Evolutionary conservation across 2,113 vertebrate species (phyloP).

Genomic region (Nycticryphes semicollaris): DNA sequence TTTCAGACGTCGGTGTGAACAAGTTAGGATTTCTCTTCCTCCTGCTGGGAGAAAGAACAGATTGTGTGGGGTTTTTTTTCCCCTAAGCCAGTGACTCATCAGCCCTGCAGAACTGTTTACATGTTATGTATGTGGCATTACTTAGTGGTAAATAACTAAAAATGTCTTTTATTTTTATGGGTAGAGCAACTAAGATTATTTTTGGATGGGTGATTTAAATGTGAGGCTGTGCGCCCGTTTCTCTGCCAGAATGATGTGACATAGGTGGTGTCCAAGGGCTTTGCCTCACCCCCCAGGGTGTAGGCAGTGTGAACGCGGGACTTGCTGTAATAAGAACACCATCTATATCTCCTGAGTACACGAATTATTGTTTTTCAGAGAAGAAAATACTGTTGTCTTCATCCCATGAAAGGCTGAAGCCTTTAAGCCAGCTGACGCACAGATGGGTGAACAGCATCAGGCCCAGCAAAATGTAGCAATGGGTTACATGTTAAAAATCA

Average conservation of each 20-base stretch:
- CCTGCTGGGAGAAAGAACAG: background rate
- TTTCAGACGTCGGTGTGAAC: background rate
- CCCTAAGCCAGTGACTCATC: background rate
- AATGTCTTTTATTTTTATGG: conserved; percentile 4
- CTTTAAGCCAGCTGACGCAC: background rate
- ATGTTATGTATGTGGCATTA: background rate
- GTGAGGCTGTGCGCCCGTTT: background rate
- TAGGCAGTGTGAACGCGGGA: conserved; percentile 34
- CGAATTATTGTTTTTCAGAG: background rate
- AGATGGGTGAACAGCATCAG: background rate
- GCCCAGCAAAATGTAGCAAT: background rate
- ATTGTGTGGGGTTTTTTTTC: background rate
- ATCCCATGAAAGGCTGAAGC: background rate
- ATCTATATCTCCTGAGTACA: background rate
- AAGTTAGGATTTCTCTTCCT: background rate
- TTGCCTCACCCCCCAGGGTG: conserved; percentile 22
- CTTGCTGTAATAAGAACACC: background rate
- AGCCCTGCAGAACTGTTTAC: background rate
- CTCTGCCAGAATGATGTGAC: conserved; percentile 5
- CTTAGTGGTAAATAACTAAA: conserved; percentile 38
- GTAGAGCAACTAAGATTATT: background rate
- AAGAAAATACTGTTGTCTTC: background rate
- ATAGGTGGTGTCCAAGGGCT: conserved; percentile 31
- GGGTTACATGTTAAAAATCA: background rate
- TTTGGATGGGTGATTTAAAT: conserved; percentile 6